phyloP scores from a whole-genome alignment of 2,113 vertebrate species.

The Lepus americanus region DNA sequence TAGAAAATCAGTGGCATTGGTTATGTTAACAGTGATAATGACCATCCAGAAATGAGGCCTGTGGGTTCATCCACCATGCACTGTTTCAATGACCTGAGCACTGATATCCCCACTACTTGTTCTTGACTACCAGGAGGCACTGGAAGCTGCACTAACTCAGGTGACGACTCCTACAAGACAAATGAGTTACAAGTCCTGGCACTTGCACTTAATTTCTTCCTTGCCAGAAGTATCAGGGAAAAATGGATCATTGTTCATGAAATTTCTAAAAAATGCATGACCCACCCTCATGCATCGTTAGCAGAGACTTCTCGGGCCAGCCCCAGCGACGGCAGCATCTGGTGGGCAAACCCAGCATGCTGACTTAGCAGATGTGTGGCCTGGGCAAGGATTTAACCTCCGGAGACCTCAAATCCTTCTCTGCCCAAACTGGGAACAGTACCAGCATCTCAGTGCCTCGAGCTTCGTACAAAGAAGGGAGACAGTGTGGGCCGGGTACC shows the following conservation, averaged over 20 bases:
- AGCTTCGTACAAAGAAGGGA: neutral
- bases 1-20: neutral
- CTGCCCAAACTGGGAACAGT: conserved; percentile 2
- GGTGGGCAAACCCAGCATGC: neutral
- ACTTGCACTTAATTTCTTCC: neutral
- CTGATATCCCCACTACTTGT: neutral
- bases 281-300: neutral
- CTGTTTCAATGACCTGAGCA: neutral
- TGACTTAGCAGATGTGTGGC: neutral
- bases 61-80: neutral
- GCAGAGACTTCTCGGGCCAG: neutral
- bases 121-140: neutral
- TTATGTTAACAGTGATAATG: neutral
- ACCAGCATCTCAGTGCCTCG: neutral
- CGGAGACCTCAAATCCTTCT: neutral
- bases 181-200: neutral
- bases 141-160: neutral
- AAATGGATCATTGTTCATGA: neutral
- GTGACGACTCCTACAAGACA: neutral
- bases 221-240: neutral
- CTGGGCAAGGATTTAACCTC: neutral
- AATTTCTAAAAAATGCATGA: neutral
- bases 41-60: neutral
- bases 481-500: conserved; percentile 13
- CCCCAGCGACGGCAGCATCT: neutral